Evolutionary conservation across 2,888 invertebrate species (phyloP), one percentile per base, ranked within the genome.

Genomic region (Tetanocera ferruginea): DNA sequence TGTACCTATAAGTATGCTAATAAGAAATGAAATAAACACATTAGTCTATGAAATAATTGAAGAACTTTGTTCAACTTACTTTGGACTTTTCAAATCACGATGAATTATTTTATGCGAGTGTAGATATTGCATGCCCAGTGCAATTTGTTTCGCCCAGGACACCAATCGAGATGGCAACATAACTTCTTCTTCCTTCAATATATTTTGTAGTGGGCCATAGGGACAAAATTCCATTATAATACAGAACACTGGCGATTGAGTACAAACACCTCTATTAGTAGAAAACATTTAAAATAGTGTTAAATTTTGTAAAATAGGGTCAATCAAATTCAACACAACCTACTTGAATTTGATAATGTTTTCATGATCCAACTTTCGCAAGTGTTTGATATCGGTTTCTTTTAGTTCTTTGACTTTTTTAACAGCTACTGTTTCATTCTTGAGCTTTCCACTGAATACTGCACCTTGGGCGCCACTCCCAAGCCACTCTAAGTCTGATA

Each of bases 191-290:
- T 95, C 94, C 83, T 93, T 93, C 76, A 99, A 92, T 86, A 98
- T 93, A 88, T 98, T 96, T 89, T 96, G 98, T 62, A 99, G 91
- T 28, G 98, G 96, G 3, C 99, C 99, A 86, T 96, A 95, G 3
- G 97, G 96, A 88, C 99, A 99, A 90, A 94, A 99, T 89, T 99
- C 99, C 99, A 99, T 99, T 76, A 99, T 94, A 82, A 99, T 96
- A 89, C 97, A 97, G 88, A 95, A 98, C 85, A 95, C 95, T 0
- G 98, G 97, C 6, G 96, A 93, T 87, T 96, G 95, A 0, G 96
- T 96, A 88, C 98, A 99, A 5, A 99, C 96, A 70, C 99, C 99
- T 88, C 95, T 95, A 90, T 62, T 89, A 88, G 86, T 80, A 77
- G 77, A 82, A 60, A 76, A 25, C 73, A 14, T 6, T 51, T 71